Percentiles rank a stretch among this genome's conserved stretches.
These are phyloP conservation scores for Operophtera brumata DNA, from an alignment of 2,888 invertebrate genomes.

Conservation along the genomic window DNA sequence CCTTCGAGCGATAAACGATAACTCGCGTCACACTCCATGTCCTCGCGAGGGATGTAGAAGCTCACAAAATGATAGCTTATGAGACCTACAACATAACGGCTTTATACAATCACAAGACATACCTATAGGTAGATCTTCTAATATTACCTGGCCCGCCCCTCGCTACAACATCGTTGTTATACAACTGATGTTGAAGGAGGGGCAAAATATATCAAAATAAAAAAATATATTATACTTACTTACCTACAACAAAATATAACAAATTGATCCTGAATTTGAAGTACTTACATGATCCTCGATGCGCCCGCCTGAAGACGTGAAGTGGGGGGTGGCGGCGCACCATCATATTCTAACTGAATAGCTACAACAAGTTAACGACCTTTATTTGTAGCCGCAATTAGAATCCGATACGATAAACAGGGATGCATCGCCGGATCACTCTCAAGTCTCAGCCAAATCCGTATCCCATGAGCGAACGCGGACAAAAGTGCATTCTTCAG, in stretches of 20 bases:
- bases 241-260: not conserved
- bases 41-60: too few species aligned
- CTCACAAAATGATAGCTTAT: too few species aligned
- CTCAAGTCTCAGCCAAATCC: constrained; percentile 3
- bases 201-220: too few species aligned
- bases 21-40: not conserved
- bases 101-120: too few species aligned
- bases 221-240: too few species aligned
- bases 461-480: constrained; percentile 14
- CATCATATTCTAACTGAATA: not conserved
- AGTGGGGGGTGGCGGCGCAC: not conserved
- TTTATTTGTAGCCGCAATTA: constrained; percentile 12
- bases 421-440: not conserved
- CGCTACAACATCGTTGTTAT: too few species aligned
- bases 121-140: too few species aligned
- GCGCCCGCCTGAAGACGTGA: not conserved
- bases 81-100: too few species aligned
- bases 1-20: not conserved
- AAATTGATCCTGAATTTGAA: not conserved
- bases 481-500: constrained; percentile 45
- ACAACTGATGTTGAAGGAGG: too few species aligned
- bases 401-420: constrained; percentile 3
- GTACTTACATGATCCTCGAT: not conserved
- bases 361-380: constrained; percentile 4
- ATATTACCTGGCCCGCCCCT: too few species aligned